phyloP scores from a whole-genome alignment of 2,797 vertebrate genomes.

The Rhynchonycteris naso region DNA sequence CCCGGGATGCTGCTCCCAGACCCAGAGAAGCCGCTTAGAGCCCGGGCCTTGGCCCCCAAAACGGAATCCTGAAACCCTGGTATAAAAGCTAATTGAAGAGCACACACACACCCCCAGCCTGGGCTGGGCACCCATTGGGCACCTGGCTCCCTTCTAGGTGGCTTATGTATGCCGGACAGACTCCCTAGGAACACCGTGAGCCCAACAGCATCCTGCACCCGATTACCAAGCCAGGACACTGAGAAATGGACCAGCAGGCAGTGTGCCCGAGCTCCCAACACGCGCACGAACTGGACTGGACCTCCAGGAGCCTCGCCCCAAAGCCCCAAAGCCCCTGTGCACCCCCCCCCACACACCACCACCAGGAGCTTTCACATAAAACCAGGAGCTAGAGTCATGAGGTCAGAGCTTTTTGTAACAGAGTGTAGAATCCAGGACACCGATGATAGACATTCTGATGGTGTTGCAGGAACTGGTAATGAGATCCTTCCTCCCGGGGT shows the following conservation, averaged over 20 bases:
- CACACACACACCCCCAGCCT: no score
- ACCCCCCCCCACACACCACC: no score
- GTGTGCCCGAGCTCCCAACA: background rate
- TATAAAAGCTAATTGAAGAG: background rate
- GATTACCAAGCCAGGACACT: background rate
- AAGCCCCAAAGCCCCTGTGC: background rate
- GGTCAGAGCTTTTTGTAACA: background rate
- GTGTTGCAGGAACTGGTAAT: background rate
- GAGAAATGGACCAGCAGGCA: background rate
- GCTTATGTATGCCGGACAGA: background rate
- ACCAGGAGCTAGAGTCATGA: background rate
- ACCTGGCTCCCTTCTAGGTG: accelerated
- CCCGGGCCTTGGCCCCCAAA: background rate
- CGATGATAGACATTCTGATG: background rate
- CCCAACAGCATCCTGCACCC: background rate
- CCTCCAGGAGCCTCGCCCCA: background rate
- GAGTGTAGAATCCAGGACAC: background rate
- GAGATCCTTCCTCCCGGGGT: background rate
- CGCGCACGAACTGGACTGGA: background rate
- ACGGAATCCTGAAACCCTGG: accelerated
- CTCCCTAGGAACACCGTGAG: background rate
- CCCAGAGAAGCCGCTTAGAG: background rate
- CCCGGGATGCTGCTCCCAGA: background rate
- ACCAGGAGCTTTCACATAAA: background rate
- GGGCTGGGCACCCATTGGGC: accelerated